Evolutionary conservation across 2,888 invertebrate genomes (phyloP).

Genomic region (Prenolepis imparis): DNA sequence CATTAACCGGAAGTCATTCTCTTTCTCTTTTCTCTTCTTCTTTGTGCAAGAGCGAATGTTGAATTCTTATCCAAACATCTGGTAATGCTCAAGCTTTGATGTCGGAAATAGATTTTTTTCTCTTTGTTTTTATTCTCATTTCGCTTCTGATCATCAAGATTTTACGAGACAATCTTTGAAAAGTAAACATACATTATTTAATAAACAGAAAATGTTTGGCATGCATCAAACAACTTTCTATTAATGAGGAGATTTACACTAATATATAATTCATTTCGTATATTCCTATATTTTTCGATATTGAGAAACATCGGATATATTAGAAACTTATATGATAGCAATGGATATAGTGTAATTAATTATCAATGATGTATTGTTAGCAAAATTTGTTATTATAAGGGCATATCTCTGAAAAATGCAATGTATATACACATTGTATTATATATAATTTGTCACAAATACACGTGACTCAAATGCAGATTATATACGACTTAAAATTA

Average conservation of each 20-base stretch:
- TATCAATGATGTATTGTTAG: constrained; percentile 39
- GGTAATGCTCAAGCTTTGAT: background rate
- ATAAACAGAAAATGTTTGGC: background rate
- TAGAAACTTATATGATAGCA: constrained; percentile 1
- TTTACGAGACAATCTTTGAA: background rate
- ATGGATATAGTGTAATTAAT: constrained; percentile 43
- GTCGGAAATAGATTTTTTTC: background rate
- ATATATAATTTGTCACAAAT: constrained; percentile 50
- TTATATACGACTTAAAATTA: constrained; percentile 1
- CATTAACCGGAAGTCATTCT: background rate
- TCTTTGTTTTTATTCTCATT: background rate
- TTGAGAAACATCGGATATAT: constrained; percentile 32
- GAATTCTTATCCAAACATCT: background rate
- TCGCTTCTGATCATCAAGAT: background rate
- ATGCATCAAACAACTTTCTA: background rate
- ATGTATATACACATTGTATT: constrained; percentile 35
- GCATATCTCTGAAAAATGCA: constrained; percentile 31
- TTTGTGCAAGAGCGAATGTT: background rate
- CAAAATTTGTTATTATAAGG: constrained; percentile 56
- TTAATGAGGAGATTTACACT: background rate
- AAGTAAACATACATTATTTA: background rate
- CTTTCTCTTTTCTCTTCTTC: background rate
- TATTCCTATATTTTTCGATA: constrained; percentile 66
- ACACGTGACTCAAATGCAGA: constrained; percentile 24
- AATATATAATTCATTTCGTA: constrained; percentile 57